Evolutionary conservation across 2,113 vertebrate species (phyloP).

Genomic region (Pelodiscus sinensis): DNA sequence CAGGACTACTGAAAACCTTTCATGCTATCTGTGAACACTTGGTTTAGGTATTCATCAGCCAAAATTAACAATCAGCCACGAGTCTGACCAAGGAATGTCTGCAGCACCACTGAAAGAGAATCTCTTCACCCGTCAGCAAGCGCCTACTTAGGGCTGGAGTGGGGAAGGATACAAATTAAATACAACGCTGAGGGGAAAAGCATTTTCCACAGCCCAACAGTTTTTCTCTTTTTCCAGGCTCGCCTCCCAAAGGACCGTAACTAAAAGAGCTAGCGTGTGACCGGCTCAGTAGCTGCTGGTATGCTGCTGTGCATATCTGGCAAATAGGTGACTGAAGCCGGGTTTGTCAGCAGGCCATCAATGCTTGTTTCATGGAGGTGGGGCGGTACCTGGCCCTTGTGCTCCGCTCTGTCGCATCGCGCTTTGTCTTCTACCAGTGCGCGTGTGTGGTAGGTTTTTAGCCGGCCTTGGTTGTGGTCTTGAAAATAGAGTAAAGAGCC

Average conservation of each 20-base stretch:
- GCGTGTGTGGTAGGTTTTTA: neutral
- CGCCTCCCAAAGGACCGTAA: neutral
- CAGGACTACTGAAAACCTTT: neutral
- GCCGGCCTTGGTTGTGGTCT: no score
- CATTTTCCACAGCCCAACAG: neutral
- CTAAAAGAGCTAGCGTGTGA: neutral
- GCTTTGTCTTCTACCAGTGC: neutral
- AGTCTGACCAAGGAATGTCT: neutral
- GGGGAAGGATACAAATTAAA: neutral
- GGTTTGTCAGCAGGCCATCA: neutral
- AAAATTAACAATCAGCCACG: neutral
- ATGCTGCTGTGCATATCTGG: neutral
- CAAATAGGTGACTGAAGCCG: neutral
- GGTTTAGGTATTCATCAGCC: neutral
- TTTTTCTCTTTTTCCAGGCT: neutral
- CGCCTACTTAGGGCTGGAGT: neutral
- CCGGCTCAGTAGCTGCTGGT: neutral
- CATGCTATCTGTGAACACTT: neutral
- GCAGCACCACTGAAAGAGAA: neutral
- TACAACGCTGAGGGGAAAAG: neutral
- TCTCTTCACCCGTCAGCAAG: neutral
- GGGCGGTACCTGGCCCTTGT: neutral
- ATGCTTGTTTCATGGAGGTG: neutral
- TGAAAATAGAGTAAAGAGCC: no score
- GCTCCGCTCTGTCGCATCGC: neutral